phyloP scores from a whole-genome alignment of 2,888 invertebrate species.

The Callyntrura guangdongensis region DNA sequence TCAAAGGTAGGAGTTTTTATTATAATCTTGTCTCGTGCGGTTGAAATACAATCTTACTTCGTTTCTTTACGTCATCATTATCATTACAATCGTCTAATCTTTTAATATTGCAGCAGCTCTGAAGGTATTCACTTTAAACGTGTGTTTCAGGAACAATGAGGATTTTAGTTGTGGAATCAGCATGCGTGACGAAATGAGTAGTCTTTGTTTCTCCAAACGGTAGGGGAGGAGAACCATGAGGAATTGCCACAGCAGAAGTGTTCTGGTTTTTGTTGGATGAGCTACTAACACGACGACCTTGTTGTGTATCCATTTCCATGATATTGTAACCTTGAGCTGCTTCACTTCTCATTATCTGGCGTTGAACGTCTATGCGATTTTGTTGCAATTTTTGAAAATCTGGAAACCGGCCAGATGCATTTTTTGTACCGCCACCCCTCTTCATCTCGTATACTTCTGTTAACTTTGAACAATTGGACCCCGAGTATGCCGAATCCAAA shows the following conservation, averaged over 20 bases:
- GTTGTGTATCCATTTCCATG: conserved; percentile 50
- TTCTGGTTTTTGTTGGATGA: conserved; percentile 54
- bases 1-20: too few relatives aligned
- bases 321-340: conserved; percentile 57
- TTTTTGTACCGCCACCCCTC: conserved; percentile 39
- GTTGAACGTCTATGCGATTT: conserved; percentile 66
- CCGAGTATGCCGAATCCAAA: conserved; percentile 56
- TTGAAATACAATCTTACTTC: too few relatives aligned
- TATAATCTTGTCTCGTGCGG: too few relatives aligned
- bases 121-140: conserved; percentile 70
- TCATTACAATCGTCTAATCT: neutral
- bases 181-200: conserved; percentile 83
- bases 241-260: conserved; percentile 31
- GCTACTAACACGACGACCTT: conserved; percentile 48
- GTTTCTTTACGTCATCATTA: neutral
- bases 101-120: neutral
- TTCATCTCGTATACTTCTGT: conserved; percentile 75
- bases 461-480: conserved; percentile 73
- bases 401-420: conserved; percentile 63
- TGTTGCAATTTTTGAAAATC: conserved; percentile 70
- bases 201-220: conserved; percentile 77
- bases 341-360: conserved; percentile 59
- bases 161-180: conserved; percentile 83
- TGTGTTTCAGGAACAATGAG: conserved; percentile 84
- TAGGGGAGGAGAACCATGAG: conserved; percentile 64